phyloP scores from a whole-genome alignment of 2,797 vertebrate genomes.

The Pteropus rufus region DNA sequence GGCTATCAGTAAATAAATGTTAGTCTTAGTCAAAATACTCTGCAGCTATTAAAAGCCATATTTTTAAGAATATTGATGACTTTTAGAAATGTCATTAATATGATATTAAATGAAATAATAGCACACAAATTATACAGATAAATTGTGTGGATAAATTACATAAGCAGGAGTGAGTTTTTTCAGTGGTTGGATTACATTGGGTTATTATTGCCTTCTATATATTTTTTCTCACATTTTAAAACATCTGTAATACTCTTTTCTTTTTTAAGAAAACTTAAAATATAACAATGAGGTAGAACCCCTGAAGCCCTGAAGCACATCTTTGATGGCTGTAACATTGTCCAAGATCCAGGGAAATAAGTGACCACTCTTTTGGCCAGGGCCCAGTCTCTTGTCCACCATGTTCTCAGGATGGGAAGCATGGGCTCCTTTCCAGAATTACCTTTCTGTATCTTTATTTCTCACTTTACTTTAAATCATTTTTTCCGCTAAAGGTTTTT shows the following conservation, averaged over 20 bases:
- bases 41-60: neutral
- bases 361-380: neutral
- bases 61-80: neutral
- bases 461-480: neutral
- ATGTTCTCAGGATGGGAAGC: neutral
- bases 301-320: neutral
- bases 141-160: neutral
- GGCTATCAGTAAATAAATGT: neutral
- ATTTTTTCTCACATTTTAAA: slow-evolving; percentile 6
- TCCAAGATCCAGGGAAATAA: neutral
- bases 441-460: neutral
- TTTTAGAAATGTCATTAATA: neutral
- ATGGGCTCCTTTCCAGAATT: neutral
- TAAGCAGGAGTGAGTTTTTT: neutral
- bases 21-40: neutral
- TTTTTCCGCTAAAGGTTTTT: neutral
- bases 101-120: neutral
- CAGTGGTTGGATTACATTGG: neutral
- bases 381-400: neutral
- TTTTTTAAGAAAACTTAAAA: neutral
- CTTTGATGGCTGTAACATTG: neutral
- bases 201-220: neutral
- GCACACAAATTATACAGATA: neutral
- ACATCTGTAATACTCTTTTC: neutral
- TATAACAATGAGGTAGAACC: neutral